These are phyloP conservation scores for Onthophagus taurus DNA, from an alignment of 1,140 invertebrate species.

Conservation along the genomic window DNA sequence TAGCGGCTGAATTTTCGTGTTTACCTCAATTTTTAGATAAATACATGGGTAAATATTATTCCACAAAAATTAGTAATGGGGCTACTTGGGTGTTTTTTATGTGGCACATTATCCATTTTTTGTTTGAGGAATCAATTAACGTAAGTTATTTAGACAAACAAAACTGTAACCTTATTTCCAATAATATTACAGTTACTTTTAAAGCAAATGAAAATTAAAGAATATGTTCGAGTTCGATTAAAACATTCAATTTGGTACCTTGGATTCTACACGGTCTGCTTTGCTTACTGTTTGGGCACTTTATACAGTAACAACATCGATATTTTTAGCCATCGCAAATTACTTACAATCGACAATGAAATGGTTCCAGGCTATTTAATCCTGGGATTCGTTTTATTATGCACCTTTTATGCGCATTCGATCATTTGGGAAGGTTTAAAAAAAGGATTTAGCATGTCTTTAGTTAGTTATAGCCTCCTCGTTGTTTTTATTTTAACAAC, in stretches of 20 bases:
- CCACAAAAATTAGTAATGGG: conserved; percentile 10
- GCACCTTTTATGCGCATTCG: conserved; percentile 14
- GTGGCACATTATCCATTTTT: conserved; percentile 12
- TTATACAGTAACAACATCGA: conserved; percentile 14
- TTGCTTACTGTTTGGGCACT: conserved; percentile 11
- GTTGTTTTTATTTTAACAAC: conserved; percentile 9
- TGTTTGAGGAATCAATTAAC: conserved; percentile 14
- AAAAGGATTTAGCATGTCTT: conserved; percentile 9
- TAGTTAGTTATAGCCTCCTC: conserved; percentile 10
- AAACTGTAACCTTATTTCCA: too few relatives aligned
- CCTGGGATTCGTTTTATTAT: conserved; percentile 11
- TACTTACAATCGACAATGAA: conserved; percentile 6
- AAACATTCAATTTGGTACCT: conserved; percentile 14
- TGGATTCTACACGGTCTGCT: conserved; percentile 12
- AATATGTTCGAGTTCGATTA: conserved; percentile 14
- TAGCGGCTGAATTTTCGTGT: conserved; percentile 12
- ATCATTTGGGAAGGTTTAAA: conserved; percentile 13
- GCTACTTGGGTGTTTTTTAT: conserved; percentile 13
- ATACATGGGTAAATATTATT: conserved; percentile 14
- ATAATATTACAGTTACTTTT: conserved; percentile 9
- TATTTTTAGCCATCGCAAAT: neutral
- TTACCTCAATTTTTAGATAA: conserved; percentile 12
- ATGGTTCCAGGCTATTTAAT: conserved; percentile 12
- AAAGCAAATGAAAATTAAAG: conserved; percentile 11
- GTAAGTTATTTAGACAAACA: neutral